These are phyloP conservation scores for Dryoscopus gambensis DNA, from an alignment of 2,113 vertebrate species.

Conservation along the genomic window DNA sequence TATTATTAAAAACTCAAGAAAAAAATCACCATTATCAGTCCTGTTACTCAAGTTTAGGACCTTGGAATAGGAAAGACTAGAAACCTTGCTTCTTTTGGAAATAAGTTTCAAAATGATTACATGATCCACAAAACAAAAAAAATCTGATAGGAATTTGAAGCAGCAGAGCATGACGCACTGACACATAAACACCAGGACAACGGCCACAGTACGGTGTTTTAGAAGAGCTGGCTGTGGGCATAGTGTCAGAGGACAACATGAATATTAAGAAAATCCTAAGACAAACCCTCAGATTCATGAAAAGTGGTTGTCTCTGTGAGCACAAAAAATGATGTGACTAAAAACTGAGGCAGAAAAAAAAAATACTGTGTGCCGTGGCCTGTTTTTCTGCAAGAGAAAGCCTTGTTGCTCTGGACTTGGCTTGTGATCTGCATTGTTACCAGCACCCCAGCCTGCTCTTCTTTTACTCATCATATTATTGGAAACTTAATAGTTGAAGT, in stretches of 20 bases:
- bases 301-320: neutral
- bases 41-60: neutral
- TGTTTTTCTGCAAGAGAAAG: neutral
- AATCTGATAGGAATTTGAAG: neutral
- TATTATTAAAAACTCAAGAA: neutral
- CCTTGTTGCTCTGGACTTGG: neutral
- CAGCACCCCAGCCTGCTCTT: neutral
- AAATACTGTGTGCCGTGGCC: accelerated
- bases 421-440: neutral
- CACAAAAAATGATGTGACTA: neutral
- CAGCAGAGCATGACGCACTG: neutral
- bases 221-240: neutral
- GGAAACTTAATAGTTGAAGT: neutral
- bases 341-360: neutral
- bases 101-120: neutral
- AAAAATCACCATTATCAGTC: neutral
- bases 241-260: neutral
- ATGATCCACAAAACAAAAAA: neutral
- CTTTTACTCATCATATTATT: neutral
- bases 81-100: neutral
- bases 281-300: neutral
- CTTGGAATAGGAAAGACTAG: neutral
- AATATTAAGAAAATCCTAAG: neutral
- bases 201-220: neutral
- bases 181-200: neutral